phyloP scores from a whole-genome alignment of 2,888 invertebrate species.

The Danaus chrysippus region DNA sequence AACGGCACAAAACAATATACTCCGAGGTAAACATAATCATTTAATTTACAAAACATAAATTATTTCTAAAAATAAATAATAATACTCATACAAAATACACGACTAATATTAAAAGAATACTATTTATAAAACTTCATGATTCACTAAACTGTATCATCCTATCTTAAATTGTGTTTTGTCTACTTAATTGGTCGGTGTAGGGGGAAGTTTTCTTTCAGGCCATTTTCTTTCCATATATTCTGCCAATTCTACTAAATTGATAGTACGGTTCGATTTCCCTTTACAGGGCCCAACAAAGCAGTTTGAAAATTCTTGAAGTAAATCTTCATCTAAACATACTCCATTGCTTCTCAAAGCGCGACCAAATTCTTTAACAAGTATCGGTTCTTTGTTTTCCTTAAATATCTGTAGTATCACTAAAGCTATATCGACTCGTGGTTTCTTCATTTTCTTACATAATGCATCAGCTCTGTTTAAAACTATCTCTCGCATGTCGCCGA shows the following conservation, averaged over 20 bases:
- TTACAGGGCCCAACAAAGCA: constrained; percentile 41
- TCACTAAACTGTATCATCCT: constrained; percentile 16
- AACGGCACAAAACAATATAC: constrained; percentile 31
- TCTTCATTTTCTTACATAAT: constrained; percentile 41
- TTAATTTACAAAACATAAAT: constrained; percentile 1
- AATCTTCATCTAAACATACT: constrained; percentile 39
- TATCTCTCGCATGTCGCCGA: constrained; percentile 39
- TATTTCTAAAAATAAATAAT: constrained; percentile 8
- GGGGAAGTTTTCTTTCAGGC: constrained; percentile 48
- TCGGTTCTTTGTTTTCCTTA: constrained; percentile 33
- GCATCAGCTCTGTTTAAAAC: constrained; percentile 43
- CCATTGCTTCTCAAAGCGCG: constrained; percentile 33
- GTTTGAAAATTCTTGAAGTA: constrained; percentile 39
- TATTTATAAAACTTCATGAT: background rate
- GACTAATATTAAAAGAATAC: constrained; percentile 11
- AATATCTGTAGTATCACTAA: constrained; percentile 39
- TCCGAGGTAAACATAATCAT: constrained; percentile 11
- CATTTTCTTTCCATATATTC: constrained; percentile 50
- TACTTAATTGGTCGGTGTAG: constrained; percentile 41
- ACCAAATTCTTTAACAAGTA: constrained; percentile 36
- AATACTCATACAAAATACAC: constrained; percentile 15
- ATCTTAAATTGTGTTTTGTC: constrained; percentile 14
- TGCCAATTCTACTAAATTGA: constrained; percentile 40
- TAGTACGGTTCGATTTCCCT: constrained; percentile 34
- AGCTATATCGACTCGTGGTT: constrained; percentile 43